Percentiles rank a stretch among this genome's conserved stretches.
phyloP scores from a whole-genome alignment of 2,888 invertebrate genomes.

The Argyresthia albistria region DNA sequence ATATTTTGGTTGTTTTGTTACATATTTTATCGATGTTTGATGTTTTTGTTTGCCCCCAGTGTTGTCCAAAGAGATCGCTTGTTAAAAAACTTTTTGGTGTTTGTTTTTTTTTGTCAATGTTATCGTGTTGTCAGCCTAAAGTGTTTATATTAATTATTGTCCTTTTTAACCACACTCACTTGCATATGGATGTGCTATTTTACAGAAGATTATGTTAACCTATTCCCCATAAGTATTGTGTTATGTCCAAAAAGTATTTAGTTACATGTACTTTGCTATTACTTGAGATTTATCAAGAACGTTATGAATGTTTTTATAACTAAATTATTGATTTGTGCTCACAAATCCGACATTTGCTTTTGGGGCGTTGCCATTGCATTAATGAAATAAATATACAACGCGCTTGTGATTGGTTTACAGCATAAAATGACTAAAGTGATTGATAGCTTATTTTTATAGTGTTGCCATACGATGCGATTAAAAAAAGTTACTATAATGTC shows the following conservation, averaged over 20 bases:
- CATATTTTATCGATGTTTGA: too few relatives aligned
- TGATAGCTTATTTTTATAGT: neutral
- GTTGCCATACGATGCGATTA: neutral
- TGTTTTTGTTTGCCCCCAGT: too few relatives aligned
- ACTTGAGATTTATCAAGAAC: too few relatives aligned
- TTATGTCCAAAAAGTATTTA: neutral
- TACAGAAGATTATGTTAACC: slow-evolving; percentile 3
- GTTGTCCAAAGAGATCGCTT: too few relatives aligned
- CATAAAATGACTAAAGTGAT: slow-evolving; percentile 24
- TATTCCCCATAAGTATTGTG: neutral
- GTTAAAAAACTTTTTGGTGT: too few relatives aligned
- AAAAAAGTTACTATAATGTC: slow-evolving; percentile 32
- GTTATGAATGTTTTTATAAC: too few relatives aligned
- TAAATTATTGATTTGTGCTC: neutral
- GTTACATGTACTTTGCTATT: neutral
- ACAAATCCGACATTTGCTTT: slow-evolving; percentile 65
- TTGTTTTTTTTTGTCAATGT: neutral
- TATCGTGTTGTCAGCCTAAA: slow-evolving; percentile 38
- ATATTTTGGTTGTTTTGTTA: too few relatives aligned
- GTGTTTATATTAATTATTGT: slow-evolving; percentile 25
- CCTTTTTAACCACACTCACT: slow-evolving; percentile 63
- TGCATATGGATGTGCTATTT: slow-evolving; percentile 48
- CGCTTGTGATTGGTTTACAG: slow-evolving; percentile 71
- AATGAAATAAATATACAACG: slow-evolving; percentile 22
- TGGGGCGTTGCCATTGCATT: slow-evolving; percentile 57